Percentiles rank a stretch among this genome's conserved stretches.
Evolutionary conservation across 2,797 vertebrate genomes (phyloP).

Genomic region (Lateolabrax maculatus): DNA sequence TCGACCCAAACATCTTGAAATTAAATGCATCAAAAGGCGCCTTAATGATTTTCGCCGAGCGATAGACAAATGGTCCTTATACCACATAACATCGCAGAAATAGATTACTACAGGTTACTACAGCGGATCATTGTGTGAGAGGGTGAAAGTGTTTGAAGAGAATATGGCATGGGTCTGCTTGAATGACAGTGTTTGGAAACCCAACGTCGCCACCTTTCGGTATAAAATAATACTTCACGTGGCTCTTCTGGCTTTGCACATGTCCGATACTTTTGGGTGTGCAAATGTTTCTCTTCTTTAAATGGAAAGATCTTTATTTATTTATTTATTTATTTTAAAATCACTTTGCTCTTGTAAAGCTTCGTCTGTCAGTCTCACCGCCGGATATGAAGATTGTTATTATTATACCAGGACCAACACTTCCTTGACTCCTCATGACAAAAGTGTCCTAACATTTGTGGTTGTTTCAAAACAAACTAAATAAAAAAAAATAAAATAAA

Average conservation of each 20-base stretch:
- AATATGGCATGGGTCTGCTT: slow-evolving; percentile 16
- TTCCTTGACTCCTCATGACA: background rate
- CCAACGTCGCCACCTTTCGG: slow-evolving; percentile 98
- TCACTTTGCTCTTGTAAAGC: background rate
- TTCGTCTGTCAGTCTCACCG: background rate
- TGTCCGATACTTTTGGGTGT: background rate
- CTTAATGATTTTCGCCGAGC: background rate
- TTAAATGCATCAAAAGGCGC: background rate
- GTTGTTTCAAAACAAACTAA: background rate
- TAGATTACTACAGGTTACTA: slow-evolving; percentile 4
- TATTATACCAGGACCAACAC: slow-evolving; percentile 2
- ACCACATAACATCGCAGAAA: background rate
- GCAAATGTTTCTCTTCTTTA: background rate
- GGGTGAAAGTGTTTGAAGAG: slow-evolving; percentile 23
- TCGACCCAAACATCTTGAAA: background rate
- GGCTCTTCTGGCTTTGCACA: background rate
- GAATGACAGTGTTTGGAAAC: slow-evolving; percentile 79
- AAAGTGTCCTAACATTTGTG: background rate
- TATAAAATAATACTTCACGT: slow-evolving; percentile 70
- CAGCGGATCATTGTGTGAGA: slow-evolving; percentile 14
- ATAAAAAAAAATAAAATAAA: background rate
- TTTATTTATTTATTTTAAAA: no score
- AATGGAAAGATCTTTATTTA: background rate
- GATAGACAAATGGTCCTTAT: background rate
- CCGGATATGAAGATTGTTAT: background rate